Evolutionary conservation across 2,888 invertebrate genomes (phyloP), one percentile per base, ranked within the genome.

Genomic region (Pheosia tremula): DNA sequence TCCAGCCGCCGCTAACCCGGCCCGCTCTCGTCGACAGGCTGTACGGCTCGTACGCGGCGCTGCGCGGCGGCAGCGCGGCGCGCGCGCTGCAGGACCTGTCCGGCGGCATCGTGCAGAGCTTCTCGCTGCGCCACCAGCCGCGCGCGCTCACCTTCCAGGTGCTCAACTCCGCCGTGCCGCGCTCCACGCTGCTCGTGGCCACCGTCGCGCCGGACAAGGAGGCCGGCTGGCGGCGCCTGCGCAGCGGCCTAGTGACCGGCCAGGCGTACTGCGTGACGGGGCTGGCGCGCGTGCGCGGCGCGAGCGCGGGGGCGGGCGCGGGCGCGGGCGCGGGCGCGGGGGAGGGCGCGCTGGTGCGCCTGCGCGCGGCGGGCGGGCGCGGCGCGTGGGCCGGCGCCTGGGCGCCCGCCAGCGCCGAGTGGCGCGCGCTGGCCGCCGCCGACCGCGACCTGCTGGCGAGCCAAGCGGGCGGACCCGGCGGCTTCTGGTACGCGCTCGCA

Each of bases 41-140:
- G 80, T 96, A 96, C 87, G 96, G 97, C 47, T 95, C 95, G 74
- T 97, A 96, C 87, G 95, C 95, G 79, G 94, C 94, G 74, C 88
- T 96, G 71, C 93, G 94, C 39, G 95, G 62, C 63, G 76, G 74
- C 67, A 94, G 95, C 67, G 95, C 95, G 61, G 96, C 96, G 50
- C 93, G 96, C 79, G 96, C 96, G 9, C 94, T 96, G 72, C 96
- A 96, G 86, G 96, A 96, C 81, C 90, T 97, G 68, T 96, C 96
- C 5, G 97, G 97, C 56, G 97, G 97, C 60, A 95, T 97, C 70
- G 96, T 96, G 69, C 97, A 97, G 89, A 96, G 96, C 85, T 96
- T 96, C 87, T 93, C 94, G 59, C 92, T 96, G 67, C 94, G 95
- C 62, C 94, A 94, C 65, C 95, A 95, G 82, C 95, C 96, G 79